Evolutionary conservation across 2,113 vertebrate species (phyloP).

Genomic region (Ciconia stormi): DNA sequence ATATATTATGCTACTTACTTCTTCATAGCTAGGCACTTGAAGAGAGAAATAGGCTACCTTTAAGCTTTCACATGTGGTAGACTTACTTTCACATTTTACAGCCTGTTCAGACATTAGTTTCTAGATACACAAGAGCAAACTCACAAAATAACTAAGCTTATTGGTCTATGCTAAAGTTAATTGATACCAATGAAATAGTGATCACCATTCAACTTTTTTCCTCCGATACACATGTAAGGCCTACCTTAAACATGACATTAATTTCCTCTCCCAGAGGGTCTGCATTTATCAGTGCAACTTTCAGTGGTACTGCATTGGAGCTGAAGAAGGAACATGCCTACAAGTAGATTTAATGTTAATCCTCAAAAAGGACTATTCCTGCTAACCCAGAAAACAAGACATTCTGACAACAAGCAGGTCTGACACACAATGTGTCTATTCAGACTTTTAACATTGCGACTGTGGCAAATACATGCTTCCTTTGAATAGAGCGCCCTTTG

Average conservation of each 20-base stretch:
- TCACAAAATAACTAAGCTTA: neutral
- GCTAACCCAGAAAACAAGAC: neutral
- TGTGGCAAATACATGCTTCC: neutral
- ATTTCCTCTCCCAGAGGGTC: constrained; percentile 96
- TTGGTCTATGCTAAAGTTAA: neutral
- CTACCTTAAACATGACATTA: constrained; percentile 98
- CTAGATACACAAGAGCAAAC: neutral
- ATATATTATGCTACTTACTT: neutral
- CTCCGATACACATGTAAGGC: neutral
- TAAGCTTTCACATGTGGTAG: neutral
- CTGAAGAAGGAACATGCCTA: constrained; percentile 99
- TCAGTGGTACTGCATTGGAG: constrained; percentile 95
- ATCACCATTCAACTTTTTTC: neutral
- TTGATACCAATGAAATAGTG: neutral
- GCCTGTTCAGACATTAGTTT: neutral
- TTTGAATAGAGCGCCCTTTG: neutral
- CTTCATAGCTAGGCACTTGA: neutral
- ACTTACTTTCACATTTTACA: neutral
- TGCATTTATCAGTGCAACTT: constrained; percentile 89
- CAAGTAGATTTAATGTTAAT: constrained; percentile 53
- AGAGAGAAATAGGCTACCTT: neutral
- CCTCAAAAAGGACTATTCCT: neutral
- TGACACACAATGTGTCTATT: constrained; percentile 14
- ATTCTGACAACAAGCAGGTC: constrained; percentile 7
- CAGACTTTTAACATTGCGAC: neutral